phyloP scores from a whole-genome alignment of 2,888 invertebrate species.

The Fissipunctia ypsillon region DNA sequence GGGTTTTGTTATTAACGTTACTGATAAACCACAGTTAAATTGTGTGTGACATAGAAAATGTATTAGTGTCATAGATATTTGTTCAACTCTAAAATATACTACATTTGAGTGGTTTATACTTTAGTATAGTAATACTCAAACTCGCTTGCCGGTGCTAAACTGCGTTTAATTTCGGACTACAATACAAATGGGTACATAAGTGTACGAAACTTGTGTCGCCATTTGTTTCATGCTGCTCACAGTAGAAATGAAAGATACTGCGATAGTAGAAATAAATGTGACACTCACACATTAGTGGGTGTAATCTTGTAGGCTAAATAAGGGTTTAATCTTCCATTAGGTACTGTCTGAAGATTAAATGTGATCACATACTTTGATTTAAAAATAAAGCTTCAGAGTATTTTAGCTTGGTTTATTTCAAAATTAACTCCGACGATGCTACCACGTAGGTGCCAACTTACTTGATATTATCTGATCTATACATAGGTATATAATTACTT shows the following conservation, averaged over 20 bases:
- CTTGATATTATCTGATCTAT: conserved; percentile 4
- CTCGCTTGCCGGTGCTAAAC: conserved; percentile 44
- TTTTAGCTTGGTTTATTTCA: conserved; percentile 13
- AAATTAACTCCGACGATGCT: neutral
- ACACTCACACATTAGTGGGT: conserved; percentile 30
- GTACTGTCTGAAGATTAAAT: conserved; percentile 6
- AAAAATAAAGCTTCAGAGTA: neutral
- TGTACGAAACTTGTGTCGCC: conserved; percentile 47
- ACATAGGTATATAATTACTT: too few species aligned
- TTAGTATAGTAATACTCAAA: too few species aligned
- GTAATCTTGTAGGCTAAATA: conserved; percentile 27
- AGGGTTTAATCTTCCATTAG: conserved; percentile 27
- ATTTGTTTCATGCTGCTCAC: conserved; percentile 41
- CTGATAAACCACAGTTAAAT: conserved; percentile 32
- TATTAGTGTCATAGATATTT: conserved; percentile 41
- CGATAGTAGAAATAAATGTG: conserved; percentile 46
- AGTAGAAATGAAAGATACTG: conserved; percentile 55
- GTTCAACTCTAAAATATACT: conserved; percentile 16
- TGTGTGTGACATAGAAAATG: conserved; percentile 28
- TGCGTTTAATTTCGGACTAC: conserved; percentile 54
- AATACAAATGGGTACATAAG: conserved; percentile 51
- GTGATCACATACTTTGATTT: conserved; percentile 9
- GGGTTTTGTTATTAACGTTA: conserved; percentile 25
- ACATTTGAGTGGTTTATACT: conserved; percentile 22
- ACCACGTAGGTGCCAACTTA: neutral